phyloP scores from a whole-genome alignment of 2,888 invertebrate species.

The Ametastegia equiseti region DNA sequence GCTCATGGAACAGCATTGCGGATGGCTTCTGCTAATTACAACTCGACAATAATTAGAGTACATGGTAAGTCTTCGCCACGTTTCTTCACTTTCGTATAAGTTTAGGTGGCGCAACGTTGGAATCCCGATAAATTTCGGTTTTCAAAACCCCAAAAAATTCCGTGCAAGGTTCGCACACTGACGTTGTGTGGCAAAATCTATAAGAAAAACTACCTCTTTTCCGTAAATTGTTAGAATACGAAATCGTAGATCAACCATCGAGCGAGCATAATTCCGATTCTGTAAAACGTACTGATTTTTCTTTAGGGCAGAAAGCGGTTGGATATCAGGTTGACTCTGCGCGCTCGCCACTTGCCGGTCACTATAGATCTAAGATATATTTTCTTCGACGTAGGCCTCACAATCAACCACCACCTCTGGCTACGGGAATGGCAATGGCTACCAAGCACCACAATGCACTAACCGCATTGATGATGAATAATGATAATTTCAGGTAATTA shows the following conservation, averaged over 20 bases:
- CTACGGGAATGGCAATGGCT: constrained; percentile 48
- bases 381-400: constrained; percentile 34
- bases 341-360: constrained; percentile 37
- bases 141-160: neutral
- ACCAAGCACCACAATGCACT: constrained; percentile 51
- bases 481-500: constrained; percentile 64
- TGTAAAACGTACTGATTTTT: constrained; percentile 43
- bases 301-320: constrained; percentile 19
- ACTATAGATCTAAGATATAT: constrained; percentile 45
- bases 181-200: neutral
- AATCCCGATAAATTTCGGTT: constrained; percentile 4
- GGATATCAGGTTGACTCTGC: constrained; percentile 16
- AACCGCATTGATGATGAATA: constrained; percentile 61
- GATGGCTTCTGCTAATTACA: constrained; percentile 35
- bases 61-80: constrained; percentile 29
- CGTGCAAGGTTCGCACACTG: neutral
- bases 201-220: too few species aligned
- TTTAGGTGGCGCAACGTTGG: neutral
- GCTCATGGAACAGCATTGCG: constrained; percentile 33
- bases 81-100: constrained; percentile 5
- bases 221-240: too few species aligned
- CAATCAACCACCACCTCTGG: constrained; percentile 48
- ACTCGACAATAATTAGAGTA: constrained; percentile 41
- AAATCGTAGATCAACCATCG: constrained; percentile 33
- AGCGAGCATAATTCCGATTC: constrained; percentile 22